phyloP scores from a whole-genome alignment of 2,113 vertebrate species.

The Phalacrocorax carbo region DNA sequence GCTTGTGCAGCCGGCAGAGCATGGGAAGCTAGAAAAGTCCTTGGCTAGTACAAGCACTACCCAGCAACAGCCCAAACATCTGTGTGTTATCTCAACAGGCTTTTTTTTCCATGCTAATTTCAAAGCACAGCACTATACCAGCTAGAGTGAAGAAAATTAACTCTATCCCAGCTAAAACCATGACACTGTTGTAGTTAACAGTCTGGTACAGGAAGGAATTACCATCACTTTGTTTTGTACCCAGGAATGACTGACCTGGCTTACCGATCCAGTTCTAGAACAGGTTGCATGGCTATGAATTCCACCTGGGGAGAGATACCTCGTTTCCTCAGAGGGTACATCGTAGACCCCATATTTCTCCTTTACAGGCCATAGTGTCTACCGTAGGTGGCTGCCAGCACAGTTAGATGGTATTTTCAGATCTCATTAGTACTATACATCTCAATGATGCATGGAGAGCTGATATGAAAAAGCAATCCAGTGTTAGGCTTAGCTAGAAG shows the following conservation, averaged over 20 bases:
- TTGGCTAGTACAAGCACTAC: too few relatives aligned
- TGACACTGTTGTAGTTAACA: background rate
- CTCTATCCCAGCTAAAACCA: too few relatives aligned
- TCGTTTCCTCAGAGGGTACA: background rate
- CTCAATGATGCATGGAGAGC: background rate
- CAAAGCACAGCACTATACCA: too few relatives aligned
- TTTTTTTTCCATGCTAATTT: too few relatives aligned
- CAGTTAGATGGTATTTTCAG: background rate
- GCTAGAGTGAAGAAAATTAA: too few relatives aligned
- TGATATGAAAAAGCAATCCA: background rate
- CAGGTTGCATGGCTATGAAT: background rate
- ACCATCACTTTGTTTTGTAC: background rate
- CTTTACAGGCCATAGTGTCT: background rate
- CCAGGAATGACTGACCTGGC: background rate
- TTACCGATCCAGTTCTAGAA: background rate
- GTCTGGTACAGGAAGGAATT: background rate
- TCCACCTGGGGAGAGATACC: background rate
- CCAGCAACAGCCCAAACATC: too few relatives aligned
- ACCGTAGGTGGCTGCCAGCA: background rate
- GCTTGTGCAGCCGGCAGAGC: too few relatives aligned
- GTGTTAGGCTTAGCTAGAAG: background rate
- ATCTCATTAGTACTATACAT: background rate
- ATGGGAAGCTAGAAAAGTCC: too few relatives aligned
- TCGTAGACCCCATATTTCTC: background rate
- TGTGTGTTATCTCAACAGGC: too few relatives aligned